These are phyloP conservation scores for Chrysomela aeneicollis DNA, from an alignment of 2,888 invertebrate species.

Conservation along the genomic window DNA sequence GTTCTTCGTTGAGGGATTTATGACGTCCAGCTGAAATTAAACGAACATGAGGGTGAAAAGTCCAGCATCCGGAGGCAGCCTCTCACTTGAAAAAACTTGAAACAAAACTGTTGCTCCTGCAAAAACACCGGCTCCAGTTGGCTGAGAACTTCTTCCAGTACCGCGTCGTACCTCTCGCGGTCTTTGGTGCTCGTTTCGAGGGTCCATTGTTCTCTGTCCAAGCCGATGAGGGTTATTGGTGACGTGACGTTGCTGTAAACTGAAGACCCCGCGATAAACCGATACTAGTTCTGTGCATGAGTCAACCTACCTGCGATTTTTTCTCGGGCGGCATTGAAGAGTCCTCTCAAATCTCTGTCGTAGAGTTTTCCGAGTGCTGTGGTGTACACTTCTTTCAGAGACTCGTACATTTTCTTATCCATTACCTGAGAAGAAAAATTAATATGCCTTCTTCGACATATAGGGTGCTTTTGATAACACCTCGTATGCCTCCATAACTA, in stretches of 20 bases:
- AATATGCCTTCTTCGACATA: background rate
- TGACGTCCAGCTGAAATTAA: conserved; percentile 64
- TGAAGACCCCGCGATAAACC: no score
- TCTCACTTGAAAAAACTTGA: conserved; percentile 81
- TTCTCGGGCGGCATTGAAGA: conserved; percentile 79
- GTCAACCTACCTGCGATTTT: conserved; percentile 53
- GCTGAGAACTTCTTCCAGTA: conserved; percentile 85
- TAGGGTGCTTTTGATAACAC: background rate
- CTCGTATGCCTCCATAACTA: no score
- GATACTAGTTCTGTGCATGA: no score
- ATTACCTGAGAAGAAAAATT: conserved; percentile 62
- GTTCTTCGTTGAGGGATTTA: conserved; percentile 66
- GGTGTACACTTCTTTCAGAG: conserved; percentile 84
- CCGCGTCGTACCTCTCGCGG: conserved; percentile 69
- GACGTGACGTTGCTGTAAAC: conserved; percentile 49
- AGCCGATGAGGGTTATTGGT: conserved; percentile 64
- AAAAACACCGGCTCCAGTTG: conserved; percentile 91
- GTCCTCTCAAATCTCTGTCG: conserved; percentile 82
- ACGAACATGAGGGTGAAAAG: background rate
- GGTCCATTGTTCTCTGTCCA: conserved; percentile 72
- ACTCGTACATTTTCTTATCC: conserved; percentile 83
- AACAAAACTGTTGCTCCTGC: conserved; percentile 95
- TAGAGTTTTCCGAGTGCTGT: conserved; percentile 85
- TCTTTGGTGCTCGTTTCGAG: conserved; percentile 69
- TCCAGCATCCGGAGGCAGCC: conserved; percentile 5